These are phyloP conservation scores for Myzus persicae DNA, from an alignment of 1,140 invertebrate species.

Conservation along the genomic window DNA sequence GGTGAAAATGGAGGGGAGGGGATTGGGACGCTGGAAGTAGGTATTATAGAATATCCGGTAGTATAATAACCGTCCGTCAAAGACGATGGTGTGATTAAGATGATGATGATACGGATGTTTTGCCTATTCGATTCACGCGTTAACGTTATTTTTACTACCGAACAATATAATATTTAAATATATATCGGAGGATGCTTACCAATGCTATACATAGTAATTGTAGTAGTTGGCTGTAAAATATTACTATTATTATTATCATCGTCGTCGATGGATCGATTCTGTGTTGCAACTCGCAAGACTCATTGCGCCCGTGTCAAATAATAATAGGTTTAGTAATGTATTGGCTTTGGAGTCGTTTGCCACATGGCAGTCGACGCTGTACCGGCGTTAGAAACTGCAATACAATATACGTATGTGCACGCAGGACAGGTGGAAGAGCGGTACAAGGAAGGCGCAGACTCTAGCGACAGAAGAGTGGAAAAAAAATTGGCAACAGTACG, in stretches of 20 bases:
- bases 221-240: not conserved
- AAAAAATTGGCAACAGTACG: conserved; percentile 27
- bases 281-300: not conserved
- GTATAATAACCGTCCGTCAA: not conserved
- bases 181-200: not conserved
- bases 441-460: not conserved
- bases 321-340: not conserved
- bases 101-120: not conserved
- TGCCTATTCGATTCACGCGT: not conserved
- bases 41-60: not conserved
- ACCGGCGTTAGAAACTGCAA: not conserved
- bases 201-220: not conserved
- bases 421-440: not conserved
- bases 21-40: too few species aligned
- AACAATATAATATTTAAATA: not conserved
- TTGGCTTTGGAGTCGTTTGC: not conserved
- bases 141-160: not conserved
- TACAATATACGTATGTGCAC: not conserved
- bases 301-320: not conserved
- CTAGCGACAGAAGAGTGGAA: not conserved
- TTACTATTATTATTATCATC: not conserved
- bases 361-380: not conserved
- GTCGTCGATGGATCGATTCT: not conserved
- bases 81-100: not conserved
- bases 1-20: not conserved